These are phyloP conservation scores for Volucella zonaria DNA, from an alignment of 2,888 invertebrate genomes.

Conservation along the genomic window DNA sequence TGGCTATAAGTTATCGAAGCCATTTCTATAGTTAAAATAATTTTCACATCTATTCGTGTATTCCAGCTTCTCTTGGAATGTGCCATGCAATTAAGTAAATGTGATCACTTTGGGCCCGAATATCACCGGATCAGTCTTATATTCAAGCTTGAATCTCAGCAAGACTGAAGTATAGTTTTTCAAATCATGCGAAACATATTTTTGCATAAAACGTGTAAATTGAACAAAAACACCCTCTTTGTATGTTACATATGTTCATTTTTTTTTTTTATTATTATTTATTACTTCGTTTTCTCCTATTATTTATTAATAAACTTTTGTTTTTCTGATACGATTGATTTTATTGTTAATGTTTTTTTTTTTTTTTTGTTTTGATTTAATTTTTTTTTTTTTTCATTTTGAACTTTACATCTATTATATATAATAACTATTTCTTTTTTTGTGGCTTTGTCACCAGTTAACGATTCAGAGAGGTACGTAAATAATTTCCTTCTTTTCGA, in stretches of 20 bases:
- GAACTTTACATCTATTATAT: conserved; percentile 53
- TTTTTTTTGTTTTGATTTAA: neutral
- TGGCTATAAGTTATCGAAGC: no score
- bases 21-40: no score
- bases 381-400: conserved; percentile 31
- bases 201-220: no score
- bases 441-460: conserved; percentile 10
- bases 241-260: neutral
- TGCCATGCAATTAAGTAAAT: no score
- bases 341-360: conserved; percentile 17
- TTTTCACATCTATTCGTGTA: no score
- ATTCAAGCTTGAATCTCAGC: no score
- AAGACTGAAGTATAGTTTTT: no score
- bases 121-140: no score
- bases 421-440: conserved; percentile 34
- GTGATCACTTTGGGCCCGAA: no score
- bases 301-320: conserved; percentile 29
- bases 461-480: conserved; percentile 30
- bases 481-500: conserved; percentile 25
- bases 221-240: no score
- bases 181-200: no score
- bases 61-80: no score
- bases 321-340: conserved; percentile 55
- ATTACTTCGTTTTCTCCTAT: conserved; percentile 8
- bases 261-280: neutral